phyloP scores from a whole-genome alignment of 2,113 vertebrate species.

The Zosterops japonicus region DNA sequence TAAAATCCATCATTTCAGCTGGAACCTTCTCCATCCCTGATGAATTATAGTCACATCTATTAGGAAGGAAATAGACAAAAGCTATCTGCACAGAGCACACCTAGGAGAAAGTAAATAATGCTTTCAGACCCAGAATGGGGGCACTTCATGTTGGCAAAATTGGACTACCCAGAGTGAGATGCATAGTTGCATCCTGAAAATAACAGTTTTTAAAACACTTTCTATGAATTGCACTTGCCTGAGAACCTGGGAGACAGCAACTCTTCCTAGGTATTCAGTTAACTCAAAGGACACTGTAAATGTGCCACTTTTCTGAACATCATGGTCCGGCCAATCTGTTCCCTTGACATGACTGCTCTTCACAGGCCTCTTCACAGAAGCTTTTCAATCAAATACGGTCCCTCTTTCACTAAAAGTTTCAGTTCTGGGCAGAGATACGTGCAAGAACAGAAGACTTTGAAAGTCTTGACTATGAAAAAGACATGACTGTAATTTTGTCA shows the following conservation, averaged over 20 bases:
- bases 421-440: neutral
- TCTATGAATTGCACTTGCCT: neutral
- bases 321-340: neutral
- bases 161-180: neutral
- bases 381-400: neutral
- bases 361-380: neutral
- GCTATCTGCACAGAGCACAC: neutral
- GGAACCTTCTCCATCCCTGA: neutral
- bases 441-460: neutral
- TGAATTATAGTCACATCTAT: neutral
- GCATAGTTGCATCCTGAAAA: neutral
- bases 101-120: neutral
- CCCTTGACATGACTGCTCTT: neutral
- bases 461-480: neutral
- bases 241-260: neutral
- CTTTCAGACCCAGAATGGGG: neutral
- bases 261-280: neutral
- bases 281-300: neutral
- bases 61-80: neutral
- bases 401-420: neutral
- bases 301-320: neutral
- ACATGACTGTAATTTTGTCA: fast-evolving
- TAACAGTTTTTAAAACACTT: neutral
- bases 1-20: constrained; percentile 9
- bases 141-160: neutral